These are phyloP conservation scores for Heliconius hermathena DNA, from an alignment of 1,140 invertebrate genomes.

Conservation along the genomic window DNA sequence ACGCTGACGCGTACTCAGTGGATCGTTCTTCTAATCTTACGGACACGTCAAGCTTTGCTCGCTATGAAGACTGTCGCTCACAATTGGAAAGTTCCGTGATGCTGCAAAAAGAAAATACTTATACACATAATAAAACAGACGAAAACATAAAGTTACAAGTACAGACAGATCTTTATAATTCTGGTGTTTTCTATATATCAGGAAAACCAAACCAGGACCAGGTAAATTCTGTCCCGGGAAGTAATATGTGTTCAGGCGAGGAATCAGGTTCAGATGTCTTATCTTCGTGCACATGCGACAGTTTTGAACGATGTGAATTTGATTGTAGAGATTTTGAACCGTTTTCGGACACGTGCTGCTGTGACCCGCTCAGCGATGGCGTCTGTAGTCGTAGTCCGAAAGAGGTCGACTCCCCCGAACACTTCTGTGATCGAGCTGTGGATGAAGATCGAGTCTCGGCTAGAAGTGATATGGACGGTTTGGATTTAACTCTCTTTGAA, in stretches of 20 bases:
- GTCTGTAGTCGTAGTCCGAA: slow-evolving; percentile 79
- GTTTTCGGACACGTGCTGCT: slow-evolving; percentile 82
- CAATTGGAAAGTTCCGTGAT: slow-evolving; percentile 58
- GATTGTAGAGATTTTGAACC: slow-evolving; percentile 82
- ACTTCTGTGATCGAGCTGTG: slow-evolving; percentile 68
- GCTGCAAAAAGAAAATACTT: slow-evolving; percentile 52
- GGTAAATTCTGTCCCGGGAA: slow-evolving; percentile 55
- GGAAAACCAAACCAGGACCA: slow-evolving; percentile 66
- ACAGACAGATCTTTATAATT: slow-evolving; percentile 75
- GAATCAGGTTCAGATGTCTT: slow-evolving; percentile 74
- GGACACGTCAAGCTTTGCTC: slow-evolving; percentile 79
- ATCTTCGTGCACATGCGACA: slow-evolving; percentile 79
- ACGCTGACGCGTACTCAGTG: slow-evolving; percentile 74
- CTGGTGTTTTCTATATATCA: slow-evolving; percentile 75
- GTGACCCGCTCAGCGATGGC: slow-evolving; percentile 77
- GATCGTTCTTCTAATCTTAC: slow-evolving; percentile 80
- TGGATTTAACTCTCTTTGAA: slow-evolving; percentile 86
- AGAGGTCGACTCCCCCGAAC: slow-evolving; percentile 75
- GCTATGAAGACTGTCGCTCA: slow-evolving; percentile 76
- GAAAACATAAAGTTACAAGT: slow-evolving; percentile 64
- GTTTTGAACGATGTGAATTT: slow-evolving; percentile 80
- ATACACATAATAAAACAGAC: slow-evolving; percentile 46
- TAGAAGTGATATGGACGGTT: slow-evolving; percentile 86
- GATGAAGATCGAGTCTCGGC: slow-evolving; percentile 76
- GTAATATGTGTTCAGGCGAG: slow-evolving; percentile 72